Evolutionary conservation across 2,797 vertebrate genomes (phyloP), one percentile per base, ranked within the genome.

Genomic region (Uromys caudimaculatus): DNA sequence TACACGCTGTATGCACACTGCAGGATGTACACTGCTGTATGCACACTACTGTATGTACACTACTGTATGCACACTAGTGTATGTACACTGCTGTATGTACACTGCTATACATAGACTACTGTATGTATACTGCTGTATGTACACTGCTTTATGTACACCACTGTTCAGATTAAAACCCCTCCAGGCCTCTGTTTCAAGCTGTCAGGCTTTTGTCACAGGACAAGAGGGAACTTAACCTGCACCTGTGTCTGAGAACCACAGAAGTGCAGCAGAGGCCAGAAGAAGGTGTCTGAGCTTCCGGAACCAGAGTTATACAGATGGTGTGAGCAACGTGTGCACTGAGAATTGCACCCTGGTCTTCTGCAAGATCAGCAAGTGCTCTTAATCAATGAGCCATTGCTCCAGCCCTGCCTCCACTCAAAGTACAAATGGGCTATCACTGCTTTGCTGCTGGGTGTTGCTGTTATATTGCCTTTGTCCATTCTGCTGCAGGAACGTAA

Each of bases 91-190:
- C n/a, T n/a, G n/a, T n/a, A n/a, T n/a, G n/a, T n/a, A n/a, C n/a
- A n/a, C n/a, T n/a, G n/a, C n/a, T n/a, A n/a, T n/a, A n/a, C n/a
- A n/a, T n/a, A n/a, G n/a, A n/a, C n/a, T n/a, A n/a, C n/a, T n/a
- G n/a, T n/a, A n/a, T n/a, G n/a, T n/a, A n/a, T n/a, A n/a, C n/a
- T n/a, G n/a, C n/a, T n/a, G n/a, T n/a, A n/a, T n/a, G n/a, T n/a
- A n/a, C n/a, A n/a, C n/a, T n/a, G n/a, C n/a, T n/a, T n/a, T n/a
- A 2, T 44, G 1, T 44, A 2, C 27, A 0, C 23, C 41, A 11
- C 14, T 67, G 64, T 32, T 67, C n/a, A 73, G n/a, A 73, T 32
- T 47, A 84, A 84, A 84, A 62, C 60, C 11, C 41, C 47, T 13
- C 44, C 23, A 86, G 44, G 3, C 21, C 56, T 86, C n/a, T n/a